A percentile compares a stretch with the other conserved stretches of the same genome.
Conservation (phyloP, 2,797 vertebrate species). For the Orientallactaga sibirica region DNA sequence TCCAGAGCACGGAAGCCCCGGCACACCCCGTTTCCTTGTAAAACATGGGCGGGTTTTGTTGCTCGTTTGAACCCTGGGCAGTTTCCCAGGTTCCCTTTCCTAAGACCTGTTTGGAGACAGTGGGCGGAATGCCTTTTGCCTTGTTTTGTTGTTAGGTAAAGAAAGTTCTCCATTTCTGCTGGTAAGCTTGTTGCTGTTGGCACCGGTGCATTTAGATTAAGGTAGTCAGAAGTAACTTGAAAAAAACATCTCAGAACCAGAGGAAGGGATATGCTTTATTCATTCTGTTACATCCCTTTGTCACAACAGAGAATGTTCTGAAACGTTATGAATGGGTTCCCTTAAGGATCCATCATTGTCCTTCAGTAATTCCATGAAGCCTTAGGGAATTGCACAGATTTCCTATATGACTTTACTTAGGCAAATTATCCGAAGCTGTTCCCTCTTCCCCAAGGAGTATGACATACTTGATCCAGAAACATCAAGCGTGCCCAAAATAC, state of each 20-base stretch:
- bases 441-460: not conserved
- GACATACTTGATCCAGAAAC: not conserved
- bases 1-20: not conserved
- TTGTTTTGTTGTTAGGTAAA: slow-evolving; percentile 20
- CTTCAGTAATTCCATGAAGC: not conserved
- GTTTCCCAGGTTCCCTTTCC: not conserved
- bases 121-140: not conserved
- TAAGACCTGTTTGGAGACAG: not conserved
- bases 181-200: not conserved
- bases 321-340: not conserved
- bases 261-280: not conserved
- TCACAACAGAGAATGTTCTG: not conserved
- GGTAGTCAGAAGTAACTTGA: not conserved
- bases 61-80: not conserved
- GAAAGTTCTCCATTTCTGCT: not conserved
- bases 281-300: not conserved
- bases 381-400: not conserved
- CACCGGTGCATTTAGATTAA: not conserved
- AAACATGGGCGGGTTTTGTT: not conserved
- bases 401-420: not conserved
- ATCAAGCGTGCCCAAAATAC: not conserved
- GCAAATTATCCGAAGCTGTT: not conserved
- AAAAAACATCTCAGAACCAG: not conserved
- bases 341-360: not conserved
- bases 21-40: not conserved